Evolutionary conservation across 2,797 vertebrate genomes (phyloP).

Genomic region (Crocodylus rhombifer): DNA sequence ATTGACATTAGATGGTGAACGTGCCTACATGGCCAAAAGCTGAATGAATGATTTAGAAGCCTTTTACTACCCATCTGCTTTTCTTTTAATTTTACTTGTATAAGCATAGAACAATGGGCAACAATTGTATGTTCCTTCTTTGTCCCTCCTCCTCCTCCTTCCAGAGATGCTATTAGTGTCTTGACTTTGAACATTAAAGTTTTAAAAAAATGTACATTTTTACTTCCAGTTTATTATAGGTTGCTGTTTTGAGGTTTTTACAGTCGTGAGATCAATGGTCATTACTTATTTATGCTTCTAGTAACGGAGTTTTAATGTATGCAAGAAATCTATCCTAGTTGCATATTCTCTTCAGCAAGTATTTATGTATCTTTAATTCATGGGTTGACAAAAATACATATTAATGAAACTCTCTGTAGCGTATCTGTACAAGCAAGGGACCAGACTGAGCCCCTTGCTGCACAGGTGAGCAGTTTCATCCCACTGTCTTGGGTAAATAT

Average conservation of each 20-base stretch:
- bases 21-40: conserved; percentile 42
- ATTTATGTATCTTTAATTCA: conserved; percentile 72
- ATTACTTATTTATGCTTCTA: conserved; percentile 77
- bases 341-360: conserved; percentile 43
- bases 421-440: not conserved
- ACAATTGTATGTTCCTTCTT: fast-evolving
- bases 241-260: conserved; percentile 69
- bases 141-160: conserved; percentile 29
- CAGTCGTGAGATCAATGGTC: conserved; percentile 63
- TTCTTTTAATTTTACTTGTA: not conserved
- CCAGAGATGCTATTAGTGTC: conserved; percentile 32
- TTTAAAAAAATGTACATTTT: conserved; percentile 45
- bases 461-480: not conserved
- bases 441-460: not conserved
- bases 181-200: conserved; percentile 23
- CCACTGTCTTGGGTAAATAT: not conserved
- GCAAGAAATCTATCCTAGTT: conserved; percentile 60
- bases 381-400: conserved; percentile 44
- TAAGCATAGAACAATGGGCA: not conserved
- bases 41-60: not conserved
- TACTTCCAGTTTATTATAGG: conserved; percentile 68
- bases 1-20: not conserved
- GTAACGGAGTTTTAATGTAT: conserved; percentile 77
- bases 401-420: conserved; percentile 48
- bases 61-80: not conserved